Base-by-base conservation (phyloP, 35 echinoderm and acorn worm species). In the Patiria miniata region DNA sequence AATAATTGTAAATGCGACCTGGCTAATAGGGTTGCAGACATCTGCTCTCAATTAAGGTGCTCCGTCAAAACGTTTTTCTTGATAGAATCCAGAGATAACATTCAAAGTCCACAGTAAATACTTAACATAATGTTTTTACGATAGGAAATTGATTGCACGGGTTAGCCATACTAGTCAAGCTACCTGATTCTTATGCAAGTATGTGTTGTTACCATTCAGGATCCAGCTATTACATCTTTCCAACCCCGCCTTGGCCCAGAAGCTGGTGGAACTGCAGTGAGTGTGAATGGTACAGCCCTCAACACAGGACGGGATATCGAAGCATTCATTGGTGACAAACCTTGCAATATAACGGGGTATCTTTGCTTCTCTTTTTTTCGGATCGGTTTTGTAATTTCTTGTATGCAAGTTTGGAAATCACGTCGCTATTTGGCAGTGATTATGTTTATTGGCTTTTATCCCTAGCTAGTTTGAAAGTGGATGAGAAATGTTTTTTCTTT, bases 191-290 rank as follows among this genome's bases (percentile, higher is more conserved):
- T 4, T 6, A 6, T 4, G 4, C 42, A 47, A 1, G 10, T 12
- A 47, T 47, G n/a, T 56, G 16, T 34, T 36, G 10, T 7, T 52
- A 30, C 30, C n/a, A n/a, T n/a, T n/a, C 54, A 84, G 82, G 53
- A 38, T 84, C 82, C 82, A 61, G 14, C 18, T 19, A 84, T 84
- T 61, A 58, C 54, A 36, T 14, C 10, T 59, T 84, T 84, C 53
- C n/a, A 21, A n/a, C 82, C 82, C 37, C 8, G 7, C 12, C 19
- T 84, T 58, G 82, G 82, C 19, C 82, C 82, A 37, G 57, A 54
- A 28, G 82, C 82, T 60, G 82, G 82, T 37, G 82, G 82, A 12
- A 84, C 82, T 37, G 22, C 19, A 26, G 57, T 84, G 33, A 58
- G 19, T 12, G 57, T 84, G 18, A 60, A 61, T 5, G 82, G 82